Evolutionary conservation across 2,888 invertebrate genomes (phyloP).

Genomic region (Cryptocephalus primarius): DNA sequence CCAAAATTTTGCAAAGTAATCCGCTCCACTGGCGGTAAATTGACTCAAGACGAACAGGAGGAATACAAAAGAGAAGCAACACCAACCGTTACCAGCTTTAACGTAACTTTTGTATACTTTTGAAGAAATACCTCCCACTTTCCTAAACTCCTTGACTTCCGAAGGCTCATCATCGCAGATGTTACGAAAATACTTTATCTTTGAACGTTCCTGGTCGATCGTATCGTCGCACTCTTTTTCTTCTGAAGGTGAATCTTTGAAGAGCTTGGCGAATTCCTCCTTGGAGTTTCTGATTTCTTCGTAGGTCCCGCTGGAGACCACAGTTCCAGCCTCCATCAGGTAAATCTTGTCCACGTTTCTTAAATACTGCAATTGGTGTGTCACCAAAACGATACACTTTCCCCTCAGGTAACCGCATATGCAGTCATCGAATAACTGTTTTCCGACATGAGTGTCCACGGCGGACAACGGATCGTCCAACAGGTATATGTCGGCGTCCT

Average conservation of each 20-base stretch:
- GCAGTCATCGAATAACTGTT: slow-evolving; percentile 64
- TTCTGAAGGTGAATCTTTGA: slow-evolving; percentile 29
- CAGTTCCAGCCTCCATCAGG: slow-evolving; percentile 52
- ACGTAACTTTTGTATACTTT: slow-evolving; percentile 60
- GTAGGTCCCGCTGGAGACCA: slow-evolving; percentile 35
- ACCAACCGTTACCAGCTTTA: slow-evolving; percentile 57
- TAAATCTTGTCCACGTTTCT: slow-evolving; percentile 53
- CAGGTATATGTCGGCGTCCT: slow-evolving; percentile 64
- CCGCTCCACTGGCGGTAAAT: slow-evolving; percentile 59
- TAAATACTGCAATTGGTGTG: slow-evolving; percentile 74
- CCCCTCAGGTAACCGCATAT: slow-evolving; percentile 43
- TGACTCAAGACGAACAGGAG: slow-evolving; percentile 58
- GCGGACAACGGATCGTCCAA: slow-evolving; percentile 73
- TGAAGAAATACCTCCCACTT: slow-evolving; percentile 41
- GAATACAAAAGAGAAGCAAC: slow-evolving; percentile 47
- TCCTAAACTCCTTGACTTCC: slow-evolving; percentile 14
- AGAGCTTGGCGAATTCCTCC: slow-evolving; percentile 42
- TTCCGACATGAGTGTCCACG: slow-evolving; percentile 67
- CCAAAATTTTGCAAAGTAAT: slow-evolving; percentile 74
- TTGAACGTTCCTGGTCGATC: slow-evolving; percentile 10
- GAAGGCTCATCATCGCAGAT: slow-evolving; percentile 14
- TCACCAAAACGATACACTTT: slow-evolving; percentile 65
- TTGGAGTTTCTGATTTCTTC: slow-evolving; percentile 39
- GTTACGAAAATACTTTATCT: slow-evolving; percentile 8
- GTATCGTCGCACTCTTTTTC: slow-evolving; percentile 19